These are phyloP conservation scores for Oreochromis niloticus DNA, from an alignment of 2,113 vertebrate species.

Conservation along the genomic window DNA sequence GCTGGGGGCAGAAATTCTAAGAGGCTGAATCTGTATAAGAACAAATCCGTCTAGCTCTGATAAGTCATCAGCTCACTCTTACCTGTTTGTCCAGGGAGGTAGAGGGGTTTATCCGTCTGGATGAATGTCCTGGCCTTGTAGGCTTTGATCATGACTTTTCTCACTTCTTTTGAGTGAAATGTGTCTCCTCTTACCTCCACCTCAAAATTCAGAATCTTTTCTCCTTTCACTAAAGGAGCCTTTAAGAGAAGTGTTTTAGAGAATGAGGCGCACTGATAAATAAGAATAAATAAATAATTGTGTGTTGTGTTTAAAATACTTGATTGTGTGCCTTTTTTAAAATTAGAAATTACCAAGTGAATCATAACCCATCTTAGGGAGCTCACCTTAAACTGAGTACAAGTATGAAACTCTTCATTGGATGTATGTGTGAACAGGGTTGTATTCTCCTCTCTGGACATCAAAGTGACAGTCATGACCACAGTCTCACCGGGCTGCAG, in stretches of 20 bases:
- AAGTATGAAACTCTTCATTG: slow-evolving; percentile 34
- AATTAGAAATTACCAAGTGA: not conserved
- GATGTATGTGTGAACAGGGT: slow-evolving; percentile 10
- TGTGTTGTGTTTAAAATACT: too few species aligned
- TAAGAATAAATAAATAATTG: too few species aligned
- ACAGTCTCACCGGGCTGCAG: slow-evolving; percentile 58
- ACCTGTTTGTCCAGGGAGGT: slow-evolving; percentile 72
- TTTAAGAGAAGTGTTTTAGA: not conserved
- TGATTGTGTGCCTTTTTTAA: not conserved
- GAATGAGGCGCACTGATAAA: too few species aligned
- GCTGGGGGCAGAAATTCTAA: not conserved
- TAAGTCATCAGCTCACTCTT: not conserved
- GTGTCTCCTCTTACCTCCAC: slow-evolving; percentile 50
- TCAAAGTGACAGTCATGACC: slow-evolving; percentile 44
- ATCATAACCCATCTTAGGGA: not conserved
- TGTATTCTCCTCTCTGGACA: not conserved
- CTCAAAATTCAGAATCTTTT: slow-evolving; percentile 10
- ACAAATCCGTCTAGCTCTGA: not conserved
- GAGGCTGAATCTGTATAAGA: too few species aligned
- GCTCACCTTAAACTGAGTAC: slow-evolving; percentile 48
- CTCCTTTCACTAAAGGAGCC: slow-evolving; percentile 24
- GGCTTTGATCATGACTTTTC: slow-evolving; percentile 46
- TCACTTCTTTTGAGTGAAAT: slow-evolving; percentile 45
- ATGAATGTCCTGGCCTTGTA: slow-evolving; percentile 34
- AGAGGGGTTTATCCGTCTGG: slow-evolving; percentile 69